Base-by-base conservation (phyloP, 2,797 vertebrate genomes). In the Bovichtus diacanthus region DNA sequence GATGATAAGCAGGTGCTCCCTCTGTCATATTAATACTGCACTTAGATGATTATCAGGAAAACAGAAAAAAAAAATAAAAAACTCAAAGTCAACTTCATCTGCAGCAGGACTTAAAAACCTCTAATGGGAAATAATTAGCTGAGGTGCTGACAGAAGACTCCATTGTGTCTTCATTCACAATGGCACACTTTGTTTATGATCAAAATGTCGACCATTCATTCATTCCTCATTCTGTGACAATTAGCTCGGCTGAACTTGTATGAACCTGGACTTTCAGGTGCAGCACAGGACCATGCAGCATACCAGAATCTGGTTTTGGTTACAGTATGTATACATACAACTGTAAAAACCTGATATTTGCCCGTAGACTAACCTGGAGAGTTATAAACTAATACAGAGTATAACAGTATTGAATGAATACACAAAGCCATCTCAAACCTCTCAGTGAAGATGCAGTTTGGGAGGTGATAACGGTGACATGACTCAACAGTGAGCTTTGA, bases 131-230 rank as follows among this genome's bases (percentile, higher is more conserved):
- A 83, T 90, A 85, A 91, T 92, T 82, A 88, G 46, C 67, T 0
- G 46, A 72, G 61, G 64, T 81, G 86, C 72, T 87, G 90, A 93
- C 88, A 91, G 83, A 67, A 71, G 74, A 69, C 69, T 25, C 70
- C 73, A 79, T 81, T 87, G 84, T 89, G 76, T 91, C 86, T 88
- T 69, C 80, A 21, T 73, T 79, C 78, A 92, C 90, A 90, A 92
- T 82, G 86, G 80, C 62, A 65, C 80, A 90, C 87, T 85, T 90
- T 93, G 90, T 91, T 88, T 91, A 87, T 86, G 77, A 87, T 88
- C 72, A 87, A 88, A 86, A 90, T 82, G 78, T 85, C n/a, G 74
- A 90, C 76, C 82, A 80, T 89, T 91, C 86, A 89, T 83, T 75
- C 74, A 44, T 68, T 85, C 59, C 51, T 84, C 75, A 23, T 74